Percentiles rank a stretch among this genome's conserved stretches.
Conservation (phyloP, 2,113 vertebrate species). For the human region GRCh38 chr2:63943001-63943500, state of each 20-base stretch:
- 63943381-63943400: background rate
- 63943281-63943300: constrained; percentile 24
- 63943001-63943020: background rate
- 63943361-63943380: background rate
- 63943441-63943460: background rate
- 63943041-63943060: background rate
- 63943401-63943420: background rate
- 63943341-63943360: background rate
- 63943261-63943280: constrained; percentile 40
- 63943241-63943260: constrained; percentile 26
- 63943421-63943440: background rate
- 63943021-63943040: background rate
- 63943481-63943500: background rate
- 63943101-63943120: constrained; percentile 2
- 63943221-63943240: constrained; percentile 20
- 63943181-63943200: constrained; percentile 4
- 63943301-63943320: background rate
- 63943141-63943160: background rate
- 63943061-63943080: background rate
- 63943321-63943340: constrained; percentile 39
- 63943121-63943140: constrained; percentile 7
- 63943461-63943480: background rate
- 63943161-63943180: background rate
- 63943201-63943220: constrained; percentile 24
- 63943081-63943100: background rate